Evolutionary conservation across 1,140 invertebrate species (phyloP), one percentile per base, ranked within the genome.

Genomic region (Drosophila kikkawai): DNA sequence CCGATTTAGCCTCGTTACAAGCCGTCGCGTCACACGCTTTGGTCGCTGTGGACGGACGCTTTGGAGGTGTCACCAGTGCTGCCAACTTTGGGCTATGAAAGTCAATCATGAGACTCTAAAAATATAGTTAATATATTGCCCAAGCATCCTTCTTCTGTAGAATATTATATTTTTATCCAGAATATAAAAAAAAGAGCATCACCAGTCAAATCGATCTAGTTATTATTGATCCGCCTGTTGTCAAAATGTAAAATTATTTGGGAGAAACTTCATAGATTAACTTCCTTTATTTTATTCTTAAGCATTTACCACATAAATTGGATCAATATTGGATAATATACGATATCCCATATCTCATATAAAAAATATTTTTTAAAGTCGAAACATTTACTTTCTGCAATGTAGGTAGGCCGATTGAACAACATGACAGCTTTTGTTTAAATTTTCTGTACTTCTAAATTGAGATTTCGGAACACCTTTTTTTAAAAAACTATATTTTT

Each of bases 1-100:
- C 37, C 80, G 67, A 71, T 88, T 88, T 88, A 88, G 85, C 85
- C 85, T 90, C 85, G 85, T 90, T 88, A 90, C 82, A 81, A 85
- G 67, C 80, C 51, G 41, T 56, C 63, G 60, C 34, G 36, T 41
- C 53, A 34, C 53, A 55, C 13, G 51, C 34, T 37, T 53, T 32
- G 17, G 45, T 26, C 15, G 59, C 45, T 53, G 26, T 63, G 47
- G 59, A 63, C 7, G 53, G 66, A 32, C 37, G 48, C 32, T 68
- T 70, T 70, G 32, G 67, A 70, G 67, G 67, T 70, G 67, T 68
- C 39, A 15, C 48, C 67, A 51, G 67, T 67, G 67, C n/a, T 67
- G 67, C 22, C 61, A 45, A 22, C 7, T 70, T 34, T 42, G 34
- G 47, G 19, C 53, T 66, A 66, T 61, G 36, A 66, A 66, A 37